A percentile compares a stretch with the other conserved stretches of the same genome.
These are phyloP conservation scores for Scaptodrosophila lebanonensis DNA, from an alignment of 1,140 invertebrate genomes.

Conservation along the genomic window DNA sequence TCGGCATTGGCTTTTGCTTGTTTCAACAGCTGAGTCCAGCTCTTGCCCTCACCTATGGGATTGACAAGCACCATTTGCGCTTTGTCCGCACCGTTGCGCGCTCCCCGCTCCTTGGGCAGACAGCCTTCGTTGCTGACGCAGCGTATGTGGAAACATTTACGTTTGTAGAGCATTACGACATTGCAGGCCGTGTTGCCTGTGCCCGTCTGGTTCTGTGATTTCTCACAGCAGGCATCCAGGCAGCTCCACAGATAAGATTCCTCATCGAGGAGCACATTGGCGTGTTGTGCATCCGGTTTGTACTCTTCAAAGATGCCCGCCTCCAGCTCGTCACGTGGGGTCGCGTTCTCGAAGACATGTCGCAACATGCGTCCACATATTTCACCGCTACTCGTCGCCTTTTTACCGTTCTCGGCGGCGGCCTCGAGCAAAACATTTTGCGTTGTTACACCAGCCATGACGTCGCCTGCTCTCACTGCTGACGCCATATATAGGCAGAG, in stretches of 20 bases:
- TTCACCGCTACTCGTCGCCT: not conserved
- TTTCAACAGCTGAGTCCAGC: conserved; percentile 79
- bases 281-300: conserved; percentile 18
- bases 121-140: conserved; percentile 85
- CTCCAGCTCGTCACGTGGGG: conserved; percentile 55
- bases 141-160: conserved; percentile 86
- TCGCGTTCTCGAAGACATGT: conserved; percentile 68
- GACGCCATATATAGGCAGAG: conserved; percentile 44
- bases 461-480: conserved; percentile 44
- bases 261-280: conserved; percentile 34
- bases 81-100: conserved; percentile 78
- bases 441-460: conserved; percentile 34
- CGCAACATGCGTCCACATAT: conserved; percentile 61
- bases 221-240: conserved; percentile 84
- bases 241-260: conserved; percentile 79
- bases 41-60: conserved; percentile 78
- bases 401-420: conserved; percentile 4
- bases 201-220: conserved; percentile 53
- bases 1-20: conserved; percentile 43
- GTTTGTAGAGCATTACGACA: conserved; percentile 86
- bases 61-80: conserved; percentile 87
- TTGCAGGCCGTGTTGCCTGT: conserved; percentile 86
- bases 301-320: conserved; percentile 66
- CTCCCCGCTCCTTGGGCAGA: conserved; percentile 81
- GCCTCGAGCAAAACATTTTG: conserved; percentile 36